phyloP scores from a whole-genome alignment of 1,140 invertebrate genomes.

The Oreohelix idahoensis region DNA sequence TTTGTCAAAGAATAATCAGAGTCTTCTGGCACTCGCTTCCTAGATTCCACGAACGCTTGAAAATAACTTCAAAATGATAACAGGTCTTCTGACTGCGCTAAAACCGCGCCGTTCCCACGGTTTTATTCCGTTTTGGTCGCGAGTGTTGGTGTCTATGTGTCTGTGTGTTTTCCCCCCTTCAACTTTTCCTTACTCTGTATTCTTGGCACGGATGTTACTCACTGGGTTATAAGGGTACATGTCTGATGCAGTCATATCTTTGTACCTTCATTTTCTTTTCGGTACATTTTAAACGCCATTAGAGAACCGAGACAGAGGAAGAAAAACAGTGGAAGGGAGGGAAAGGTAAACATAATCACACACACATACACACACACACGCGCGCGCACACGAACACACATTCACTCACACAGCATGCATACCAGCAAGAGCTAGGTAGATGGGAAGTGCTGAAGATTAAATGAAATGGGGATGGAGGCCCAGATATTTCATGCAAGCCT shows the following conservation, averaged over 20 bases:
- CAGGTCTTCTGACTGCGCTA: background rate
- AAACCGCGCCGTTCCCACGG: conserved; percentile 2
- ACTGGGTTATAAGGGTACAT: background rate
- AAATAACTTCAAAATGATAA: background rate
- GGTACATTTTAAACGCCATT: background rate
- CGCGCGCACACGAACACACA: too few relatives aligned
- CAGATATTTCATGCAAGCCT: too few relatives aligned
- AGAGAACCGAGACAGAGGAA: background rate
- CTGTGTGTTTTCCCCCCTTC: too few relatives aligned
- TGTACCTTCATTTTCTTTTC: background rate
- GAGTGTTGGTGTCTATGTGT: background rate
- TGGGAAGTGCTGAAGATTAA: too few relatives aligned
- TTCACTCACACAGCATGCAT: background rate
- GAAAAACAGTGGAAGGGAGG: background rate
- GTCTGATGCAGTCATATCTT: background rate
- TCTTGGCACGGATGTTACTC: conserved; percentile 3
- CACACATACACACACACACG: too few relatives aligned
- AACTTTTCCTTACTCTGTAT: background rate
- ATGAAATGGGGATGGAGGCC: too few relatives aligned
- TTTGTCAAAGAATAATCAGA: background rate
- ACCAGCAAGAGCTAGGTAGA: background rate
- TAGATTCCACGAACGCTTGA: background rate
- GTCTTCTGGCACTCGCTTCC: background rate
- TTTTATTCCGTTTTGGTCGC: background rate
- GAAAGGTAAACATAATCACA: background rate